A percentile compares a stretch with the other conserved stretches of the same genome.
Evolutionary conservation across 2,113 vertebrate species (phyloP).

Genomic region (Sylvicapra grimmia): DNA sequence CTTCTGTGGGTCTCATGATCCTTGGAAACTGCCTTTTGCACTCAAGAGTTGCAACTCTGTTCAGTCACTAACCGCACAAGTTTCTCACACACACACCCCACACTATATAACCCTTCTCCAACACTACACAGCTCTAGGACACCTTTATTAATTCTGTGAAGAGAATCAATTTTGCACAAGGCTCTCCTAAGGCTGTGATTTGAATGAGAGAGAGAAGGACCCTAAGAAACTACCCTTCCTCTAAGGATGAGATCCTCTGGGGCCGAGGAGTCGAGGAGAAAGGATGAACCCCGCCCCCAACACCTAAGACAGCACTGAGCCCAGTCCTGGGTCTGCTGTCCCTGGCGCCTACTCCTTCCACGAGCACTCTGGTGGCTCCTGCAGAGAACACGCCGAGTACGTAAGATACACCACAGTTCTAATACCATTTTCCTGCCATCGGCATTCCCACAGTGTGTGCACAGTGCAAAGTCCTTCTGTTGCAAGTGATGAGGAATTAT

Average conservation of each 20-base stretch:
- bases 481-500: fast-evolving
- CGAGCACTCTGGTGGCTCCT: not conserved
- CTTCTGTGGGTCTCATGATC: not conserved
- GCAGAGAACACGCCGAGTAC: fast-evolving
- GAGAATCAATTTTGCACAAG: not conserved
- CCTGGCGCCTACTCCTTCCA: not conserved
- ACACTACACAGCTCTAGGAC: not conserved
- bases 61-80: not conserved
- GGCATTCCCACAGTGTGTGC: not conserved
- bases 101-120: not conserved
- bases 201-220: not conserved
- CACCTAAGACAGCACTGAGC: not conserved
- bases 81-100: not conserved
- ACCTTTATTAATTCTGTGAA: not conserved
- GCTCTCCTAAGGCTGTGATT: not conserved
- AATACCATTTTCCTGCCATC: not conserved
- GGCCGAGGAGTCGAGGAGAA: not conserved
- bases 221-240: not conserved
- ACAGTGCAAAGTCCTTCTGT: not conserved
- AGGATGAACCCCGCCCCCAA: not conserved
- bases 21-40: not conserved
- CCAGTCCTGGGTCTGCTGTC: not conserved
- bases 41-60: fast-evolving
- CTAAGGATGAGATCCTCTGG: not conserved
- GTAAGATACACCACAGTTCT: not conserved